Conservation (phyloP, 2,888 invertebrate genomes). For the Pimpla rufipes region DNA sequence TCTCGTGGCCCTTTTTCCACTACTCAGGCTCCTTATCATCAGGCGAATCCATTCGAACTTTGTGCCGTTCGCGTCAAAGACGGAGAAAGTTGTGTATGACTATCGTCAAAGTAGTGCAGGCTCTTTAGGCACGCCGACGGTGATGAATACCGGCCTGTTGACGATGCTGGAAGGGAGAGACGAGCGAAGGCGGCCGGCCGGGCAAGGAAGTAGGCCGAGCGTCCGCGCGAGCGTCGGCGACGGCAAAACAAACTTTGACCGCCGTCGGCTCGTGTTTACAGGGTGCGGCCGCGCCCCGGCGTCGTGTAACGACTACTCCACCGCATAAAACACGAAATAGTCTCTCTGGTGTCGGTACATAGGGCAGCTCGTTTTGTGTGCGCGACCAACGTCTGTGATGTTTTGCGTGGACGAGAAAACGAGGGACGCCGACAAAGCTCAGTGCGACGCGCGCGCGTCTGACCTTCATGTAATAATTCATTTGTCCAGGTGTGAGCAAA, state of each 20-base stretch:
- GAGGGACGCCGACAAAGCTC: constrained; percentile 6
- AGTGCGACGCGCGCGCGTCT: constrained; percentile 20
- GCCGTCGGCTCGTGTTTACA: constrained; percentile 55
- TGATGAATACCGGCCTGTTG: constrained; percentile 47
- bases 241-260: constrained; percentile 67
- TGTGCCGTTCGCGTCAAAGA: constrained; percentile 11
- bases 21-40: too few relatives aligned
- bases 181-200: neutral
- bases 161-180: constrained; percentile 43
- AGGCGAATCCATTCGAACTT: neutral
- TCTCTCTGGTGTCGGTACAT: constrained; percentile 27
- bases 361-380: constrained; percentile 18
- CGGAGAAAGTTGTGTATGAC: constrained; percentile 16
- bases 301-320: constrained; percentile 30
- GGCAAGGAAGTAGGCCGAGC: constrained; percentile 67
- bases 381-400: constrained; percentile 25
- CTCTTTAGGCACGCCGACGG: constrained; percentile 32
- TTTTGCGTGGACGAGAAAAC: neutral
- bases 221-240: constrained; percentile 42
- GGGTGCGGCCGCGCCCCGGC: constrained; percentile 56
- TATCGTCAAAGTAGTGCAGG: constrained; percentile 25
- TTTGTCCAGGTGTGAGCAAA: constrained; percentile 47
- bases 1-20: too few relatives aligned
- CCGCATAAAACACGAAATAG: constrained; percentile 65
- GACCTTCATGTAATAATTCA: constrained; percentile 61